Evolutionary conservation across 2,113 vertebrate genomes (phyloP), one percentile per base, ranked within the genome.

Genomic region (Myotis brandtii): DNA sequence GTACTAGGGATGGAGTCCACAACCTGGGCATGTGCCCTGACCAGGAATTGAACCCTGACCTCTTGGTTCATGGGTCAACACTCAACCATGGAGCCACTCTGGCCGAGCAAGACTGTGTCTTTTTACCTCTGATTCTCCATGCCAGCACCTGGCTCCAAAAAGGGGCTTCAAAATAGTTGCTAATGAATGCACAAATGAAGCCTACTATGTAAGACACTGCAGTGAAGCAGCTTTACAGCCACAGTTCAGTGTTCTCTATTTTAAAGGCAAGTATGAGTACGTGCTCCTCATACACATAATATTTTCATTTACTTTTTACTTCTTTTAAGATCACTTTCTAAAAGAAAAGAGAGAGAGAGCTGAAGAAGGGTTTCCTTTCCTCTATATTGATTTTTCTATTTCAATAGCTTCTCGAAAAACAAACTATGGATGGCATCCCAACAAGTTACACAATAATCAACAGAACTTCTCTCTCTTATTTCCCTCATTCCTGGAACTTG

Each of bases 401-500:
- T 94, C 25, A 76, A 48, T 77, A 70, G 70, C 50, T 90, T 95
- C 69, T 96, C 86, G 48, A 95, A 94, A 95, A 90, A 67, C 43
- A 76, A 95, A 92, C 66, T 84, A 80, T 93, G 85, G 67, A 90
- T 77, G 40, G 52, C n/a, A 70, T 95, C 40, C 84, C 21, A 79
- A 40, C 56, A 76, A 94, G 21, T 95, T 96, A 52, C 95, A 92
- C 95, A 98, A 93, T 82, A 91, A 76, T 14, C 3, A 93, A 66
- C 48, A 95, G 81, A 85, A 64, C 32, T 67, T 92, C 70, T 94
- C 93, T 37, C 54, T 46, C 76, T 77, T 40, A 85, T 70, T 72
- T 94, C 94, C 73, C 64, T 80, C 70, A 30, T 97, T 97, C 95
- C 96, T 92, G 97, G 97, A 97, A 96, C 67, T 93, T 80, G 37